Percentiles rank a stretch among this genome's conserved stretches.
Evolutionary conservation across 2,113 vertebrate species (phyloP).

Genomic region (Brachionichthys hirsutus): DNA sequence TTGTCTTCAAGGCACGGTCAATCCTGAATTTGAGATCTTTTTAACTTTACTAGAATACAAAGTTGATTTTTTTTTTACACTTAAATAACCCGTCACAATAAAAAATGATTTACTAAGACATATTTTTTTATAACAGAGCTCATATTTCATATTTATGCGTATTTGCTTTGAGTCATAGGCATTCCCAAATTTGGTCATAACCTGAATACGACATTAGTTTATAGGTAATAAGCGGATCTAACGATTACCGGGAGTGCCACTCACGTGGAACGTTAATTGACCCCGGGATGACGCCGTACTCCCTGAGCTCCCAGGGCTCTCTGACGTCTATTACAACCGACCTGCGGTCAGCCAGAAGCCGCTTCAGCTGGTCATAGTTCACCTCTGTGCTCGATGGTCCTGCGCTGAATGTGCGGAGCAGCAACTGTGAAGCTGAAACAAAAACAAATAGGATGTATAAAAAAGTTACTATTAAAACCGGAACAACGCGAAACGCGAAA

Average conservation of each 20-base stretch:
- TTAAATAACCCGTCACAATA: too few species aligned
- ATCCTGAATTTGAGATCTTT: background rate
- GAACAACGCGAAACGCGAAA: background rate
- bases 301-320: slow-evolving; percentile 87
- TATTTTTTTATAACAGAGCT: too few species aligned
- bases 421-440: slow-evolving; percentile 25
- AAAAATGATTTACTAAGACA: too few species aligned
- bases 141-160: too few species aligned
- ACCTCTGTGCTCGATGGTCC: slow-evolving; percentile 56
- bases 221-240: background rate
- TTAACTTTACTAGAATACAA: background rate
- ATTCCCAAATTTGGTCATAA: background rate
- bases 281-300: slow-evolving; percentile 84
- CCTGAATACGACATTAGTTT: background rate
- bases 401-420: slow-evolving; percentile 69
- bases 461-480: background rate
- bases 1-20: background rate
- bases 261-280: slow-evolving; percentile 89
- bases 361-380: slow-evolving; percentile 84
- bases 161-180: background rate
- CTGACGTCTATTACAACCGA: slow-evolving; percentile 87
- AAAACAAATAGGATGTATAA: background rate
- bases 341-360: slow-evolving; percentile 72
- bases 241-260: slow-evolving; percentile 41
- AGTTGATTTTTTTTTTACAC: too few species aligned